Evolutionary conservation across 2,797 vertebrate genomes (phyloP).

Genomic region (Melanotaenia nigrans): DNA sequence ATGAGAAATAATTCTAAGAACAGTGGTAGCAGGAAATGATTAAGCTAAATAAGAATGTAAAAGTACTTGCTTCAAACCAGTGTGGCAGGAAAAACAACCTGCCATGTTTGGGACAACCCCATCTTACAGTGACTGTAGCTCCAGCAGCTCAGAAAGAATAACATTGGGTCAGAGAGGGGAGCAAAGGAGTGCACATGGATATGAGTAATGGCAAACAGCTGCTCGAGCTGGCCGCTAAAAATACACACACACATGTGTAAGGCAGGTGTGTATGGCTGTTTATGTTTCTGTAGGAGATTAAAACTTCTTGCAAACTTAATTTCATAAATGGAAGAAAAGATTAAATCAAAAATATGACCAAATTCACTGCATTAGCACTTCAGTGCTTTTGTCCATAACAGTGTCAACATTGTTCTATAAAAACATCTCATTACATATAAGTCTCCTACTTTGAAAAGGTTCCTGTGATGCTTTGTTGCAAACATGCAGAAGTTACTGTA

Average conservation of each 20-base stretch:
- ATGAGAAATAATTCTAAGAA: slow-evolving; percentile 40
- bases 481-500: not conserved
- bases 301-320: slow-evolving; percentile 32
- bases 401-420: not conserved
- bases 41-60: slow-evolving; percentile 56
- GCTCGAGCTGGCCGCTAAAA: slow-evolving; percentile 74
- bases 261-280: slow-evolving; percentile 70
- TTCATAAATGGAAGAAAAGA: slow-evolving; percentile 46
- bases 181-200: slow-evolving; percentile 72
- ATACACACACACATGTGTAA: slow-evolving; percentile 69
- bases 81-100: slow-evolving; percentile 60
- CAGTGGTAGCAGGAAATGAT: slow-evolving; percentile 57
- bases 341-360: slow-evolving; percentile 37
- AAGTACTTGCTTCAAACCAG: slow-evolving; percentile 46
- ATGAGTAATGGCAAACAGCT: slow-evolving; percentile 84
- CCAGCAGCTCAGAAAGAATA: slow-evolving; percentile 75
- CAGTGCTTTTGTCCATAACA: slow-evolving; percentile 1
- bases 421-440: not conserved
- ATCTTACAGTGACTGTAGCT: slow-evolving; percentile 64
- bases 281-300: slow-evolving; percentile 47
- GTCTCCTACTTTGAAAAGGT: not conserved
- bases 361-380: slow-evolving; percentile 36
- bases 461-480: not conserved
- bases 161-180: slow-evolving; percentile 68
- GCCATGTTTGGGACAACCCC: slow-evolving; percentile 49